Conservation (phyloP, 1,140 invertebrate genomes). For the Proales similis region DNA sequence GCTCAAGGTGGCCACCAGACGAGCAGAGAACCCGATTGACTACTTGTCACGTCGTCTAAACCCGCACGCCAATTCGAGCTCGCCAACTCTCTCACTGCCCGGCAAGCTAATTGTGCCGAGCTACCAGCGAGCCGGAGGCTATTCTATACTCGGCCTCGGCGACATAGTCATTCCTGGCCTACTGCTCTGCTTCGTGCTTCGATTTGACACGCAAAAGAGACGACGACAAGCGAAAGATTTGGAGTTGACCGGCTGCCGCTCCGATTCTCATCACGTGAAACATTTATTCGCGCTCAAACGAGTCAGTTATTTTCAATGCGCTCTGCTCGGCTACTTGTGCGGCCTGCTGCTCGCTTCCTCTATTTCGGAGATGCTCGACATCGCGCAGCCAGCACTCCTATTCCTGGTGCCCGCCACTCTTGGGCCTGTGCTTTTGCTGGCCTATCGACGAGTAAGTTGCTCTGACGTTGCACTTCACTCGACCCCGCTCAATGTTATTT, state of each 20-base stretch:
- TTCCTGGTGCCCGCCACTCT: constrained; percentile 95
- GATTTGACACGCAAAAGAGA: constrained; percentile 83
- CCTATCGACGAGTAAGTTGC: constrained; percentile 77
- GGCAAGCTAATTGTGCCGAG: constrained; percentile 89
- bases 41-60: constrained; percentile 71
- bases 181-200: constrained; percentile 83
- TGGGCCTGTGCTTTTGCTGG: constrained; percentile 88
- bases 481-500: neutral
- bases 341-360: constrained; percentile 90
- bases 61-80: constrained; percentile 75
- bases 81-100: constrained; percentile 85
- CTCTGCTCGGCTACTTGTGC: constrained; percentile 90
- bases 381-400: constrained; percentile 87
- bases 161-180: constrained; percentile 96
- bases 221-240: neutral
- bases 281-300: constrained; percentile 36
- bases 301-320: constrained; percentile 85
- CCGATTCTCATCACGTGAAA: neutral
- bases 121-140: constrained; percentile 79
- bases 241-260: neutral
- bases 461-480: neutral
- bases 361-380: constrained; percentile 92
- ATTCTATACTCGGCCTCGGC: constrained; percentile 90
- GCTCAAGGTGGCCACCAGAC: constrained; percentile 84
- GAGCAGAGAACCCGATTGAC: constrained; percentile 84